Evolutionary conservation across 1,140 invertebrate genomes (phyloP), one percentile per base, ranked within the genome.

Genomic region (Tribolium madens): DNA sequence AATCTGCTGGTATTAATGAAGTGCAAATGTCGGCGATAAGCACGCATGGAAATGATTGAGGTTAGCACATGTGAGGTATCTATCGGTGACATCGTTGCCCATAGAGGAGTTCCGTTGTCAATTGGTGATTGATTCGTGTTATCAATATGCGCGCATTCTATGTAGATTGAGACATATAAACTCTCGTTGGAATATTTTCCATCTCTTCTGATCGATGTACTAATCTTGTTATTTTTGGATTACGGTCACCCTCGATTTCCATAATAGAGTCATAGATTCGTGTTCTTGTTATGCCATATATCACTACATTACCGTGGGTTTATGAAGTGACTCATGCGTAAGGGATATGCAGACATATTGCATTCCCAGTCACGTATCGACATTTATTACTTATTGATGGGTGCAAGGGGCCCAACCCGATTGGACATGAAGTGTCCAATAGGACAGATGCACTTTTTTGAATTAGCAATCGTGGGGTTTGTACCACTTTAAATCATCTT

Each of bases 321-420:
- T 76, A 79, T 79, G 75, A 79, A 79, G 71, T 79, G 78, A 79
- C 78, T 79, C 78, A 79, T 77, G 70, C 75, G 78, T 79, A 74
- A 79, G 78, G 77, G 78, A 68, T 53, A 78, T 31, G 69, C 76
- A 79, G 75, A 79, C 78, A 77, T 79, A 79, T 79, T 79, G 78
- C 78, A 60, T 53, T 64, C 21, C 36, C 21, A 53, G 68, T 57
- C 48, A 78, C 71, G 36, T 79, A 74, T 73, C 57, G 78, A 75
- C 78, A 77, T 76, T 77, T 75, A 77, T 76, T 77, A 77, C 72
- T 70, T 74, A 77, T 76, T 77, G 75, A 79, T 76, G 68, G 76
- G 46, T 48, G 31, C 17, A 48, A 60, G 70, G 70, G 31, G 17
- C n/a, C 4, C 26, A n/a, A 68, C 47, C 33, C 57, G 57, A 77